Percentiles rank a stretch among this genome's conserved stretches.
phyloP scores from a whole-genome alignment of 2,113 vertebrate genomes.

The Penelope pileata region DNA sequence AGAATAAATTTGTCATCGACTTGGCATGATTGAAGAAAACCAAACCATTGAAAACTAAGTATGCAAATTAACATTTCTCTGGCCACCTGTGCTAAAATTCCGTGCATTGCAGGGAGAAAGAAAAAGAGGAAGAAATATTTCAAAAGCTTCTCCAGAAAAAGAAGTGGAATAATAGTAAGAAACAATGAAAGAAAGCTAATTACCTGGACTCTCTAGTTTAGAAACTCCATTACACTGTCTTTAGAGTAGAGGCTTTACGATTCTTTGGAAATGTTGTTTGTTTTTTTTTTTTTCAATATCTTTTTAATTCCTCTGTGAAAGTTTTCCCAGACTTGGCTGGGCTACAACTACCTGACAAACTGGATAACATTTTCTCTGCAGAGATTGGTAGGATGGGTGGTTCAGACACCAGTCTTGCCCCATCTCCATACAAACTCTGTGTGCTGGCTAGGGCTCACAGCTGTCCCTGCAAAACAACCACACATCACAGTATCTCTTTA shows the following conservation, averaged over 20 bases:
- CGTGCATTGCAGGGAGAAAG: neutral
- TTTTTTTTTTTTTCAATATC: neutral
- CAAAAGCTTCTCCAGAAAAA: neutral
- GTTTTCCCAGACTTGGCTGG: neutral
- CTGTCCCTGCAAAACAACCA: neutral
- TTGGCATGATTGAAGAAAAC: neutral
- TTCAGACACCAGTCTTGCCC: neutral
- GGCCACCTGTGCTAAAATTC: neutral
- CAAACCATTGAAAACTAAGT: neutral
- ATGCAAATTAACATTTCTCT: neutral
- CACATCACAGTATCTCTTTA: neutral
- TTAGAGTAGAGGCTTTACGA: neutral
- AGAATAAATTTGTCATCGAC: neutral
- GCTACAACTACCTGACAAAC: neutral
- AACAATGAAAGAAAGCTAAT: neutral
- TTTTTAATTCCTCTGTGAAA: neutral
- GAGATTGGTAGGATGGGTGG: neutral
- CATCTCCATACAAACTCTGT: neutral
- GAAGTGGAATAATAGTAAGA: neutral
- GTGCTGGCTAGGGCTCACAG: neutral
- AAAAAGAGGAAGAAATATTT: neutral
- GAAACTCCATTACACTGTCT: neutral
- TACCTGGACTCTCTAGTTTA: neutral
- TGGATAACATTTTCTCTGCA: neutral
- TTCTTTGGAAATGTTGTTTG: neutral